Base-by-base conservation (phyloP, 2,113 vertebrate species). In the Tetrax tetrax region DNA sequence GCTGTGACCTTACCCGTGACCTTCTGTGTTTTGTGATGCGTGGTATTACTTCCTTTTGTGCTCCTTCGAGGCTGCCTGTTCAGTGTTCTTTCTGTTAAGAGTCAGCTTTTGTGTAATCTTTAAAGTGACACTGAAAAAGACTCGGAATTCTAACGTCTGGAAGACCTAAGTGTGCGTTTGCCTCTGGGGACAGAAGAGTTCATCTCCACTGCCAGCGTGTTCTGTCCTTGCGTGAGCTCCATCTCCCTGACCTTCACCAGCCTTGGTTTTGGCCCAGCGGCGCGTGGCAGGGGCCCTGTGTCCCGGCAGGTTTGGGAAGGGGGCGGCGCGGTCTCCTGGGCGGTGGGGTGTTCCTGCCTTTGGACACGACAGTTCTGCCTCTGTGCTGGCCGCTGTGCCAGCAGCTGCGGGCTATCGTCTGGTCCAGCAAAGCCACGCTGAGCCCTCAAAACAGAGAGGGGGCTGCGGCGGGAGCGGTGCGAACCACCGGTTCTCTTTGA, bases 251-350 rank as follows among this genome's bases (percentile, higher is more conserved):
- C 78, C 53, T 27, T 12, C 0, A 3, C 29, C 41, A 27, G 47
- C 78, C 50, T 6, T 43, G 56, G 1, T 8, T 57, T 5, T n/a
- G 53, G 25, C 11, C 23, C 54, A 12, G 61, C 47, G 14, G 63
- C 0, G 1, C 6, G 53, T 27, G 18, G 38, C 53, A 16, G 37
- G 1, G n/a, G 20, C 53, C 45, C 48, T 4, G 1, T 0, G 2
- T 10, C 37, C 12, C 20, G 2, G 37, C 17, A 9, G 31, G 28
- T 5, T 7, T 24, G 28, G n/a, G 82, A 13, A 53, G 57, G 45
- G 1, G 4, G 81, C 68, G n/a, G 60, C 51, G 9, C 1, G 4
- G 17, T 21, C 25, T 29, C 43, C 3, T 2, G 54, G 35, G 13
- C 25, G 2, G 37, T 3, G 45, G 37, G 8, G 7, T 50, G 1